Percentiles rank a stretch among this genome's conserved stretches.
Conservation (phyloP, 2,113 vertebrate species). For the Oophaga pumilio region DNA sequence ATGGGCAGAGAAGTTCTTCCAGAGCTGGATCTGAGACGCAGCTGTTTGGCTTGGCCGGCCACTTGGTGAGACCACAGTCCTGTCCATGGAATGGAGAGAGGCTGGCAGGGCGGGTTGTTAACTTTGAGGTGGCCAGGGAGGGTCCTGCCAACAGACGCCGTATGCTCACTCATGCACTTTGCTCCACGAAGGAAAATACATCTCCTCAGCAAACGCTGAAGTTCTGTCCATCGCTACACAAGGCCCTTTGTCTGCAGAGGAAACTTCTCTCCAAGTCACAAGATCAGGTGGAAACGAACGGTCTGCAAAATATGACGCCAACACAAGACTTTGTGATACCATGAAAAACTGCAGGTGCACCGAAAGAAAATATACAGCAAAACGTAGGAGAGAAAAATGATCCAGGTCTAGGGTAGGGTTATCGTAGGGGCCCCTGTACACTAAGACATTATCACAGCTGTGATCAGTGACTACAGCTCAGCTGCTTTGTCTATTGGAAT, state of each 20-base stretch:
- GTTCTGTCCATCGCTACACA: background rate
- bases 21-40: background rate
- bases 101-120: conserved; percentile 5
- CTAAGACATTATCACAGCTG: too few species aligned
- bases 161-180: conserved; percentile 15
- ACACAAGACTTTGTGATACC: background rate
- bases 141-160: conserved; percentile 41
- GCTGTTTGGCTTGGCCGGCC: conserved; percentile 41
- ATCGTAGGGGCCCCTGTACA: background rate
- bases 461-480: too few species aligned
- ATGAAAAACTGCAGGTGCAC: conserved; percentile 16
- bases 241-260: conserved; percentile 20
- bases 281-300: conserved; percentile 15
- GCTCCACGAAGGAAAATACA: conserved; percentile 23
- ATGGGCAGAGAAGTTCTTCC: background rate
- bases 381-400: background rate
- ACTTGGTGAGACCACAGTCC: conserved; percentile 15
- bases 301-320: conserved; percentile 2
- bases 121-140: conserved; percentile 33
- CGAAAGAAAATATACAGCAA: background rate
- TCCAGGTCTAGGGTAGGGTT: background rate
- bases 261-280: conserved; percentile 9
- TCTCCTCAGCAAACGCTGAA: background rate
- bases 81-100: background rate
- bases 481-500: too few species aligned